Evolutionary conservation across 2,888 invertebrate species (phyloP).

Genomic region (Andrena dorsata): DNA sequence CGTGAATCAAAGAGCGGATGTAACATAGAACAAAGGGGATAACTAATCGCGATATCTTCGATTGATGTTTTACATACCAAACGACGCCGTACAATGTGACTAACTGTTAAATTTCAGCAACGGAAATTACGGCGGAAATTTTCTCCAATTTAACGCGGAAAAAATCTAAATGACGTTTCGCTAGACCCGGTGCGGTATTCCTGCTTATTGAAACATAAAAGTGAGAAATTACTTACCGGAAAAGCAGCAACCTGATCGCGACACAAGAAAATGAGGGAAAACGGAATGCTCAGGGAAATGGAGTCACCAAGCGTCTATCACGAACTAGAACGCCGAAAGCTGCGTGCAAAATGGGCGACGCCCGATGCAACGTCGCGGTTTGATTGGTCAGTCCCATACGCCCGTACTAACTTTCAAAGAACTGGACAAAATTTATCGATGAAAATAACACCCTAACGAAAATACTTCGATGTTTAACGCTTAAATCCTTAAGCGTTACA

Average conservation of each 20-base stretch:
- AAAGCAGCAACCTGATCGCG: slow-evolving; percentile 27
- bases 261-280: slow-evolving; percentile 50
- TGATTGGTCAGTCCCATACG: slow-evolving; percentile 23
- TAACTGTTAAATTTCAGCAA: slow-evolving; percentile 24
- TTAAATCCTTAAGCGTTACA: slow-evolving; percentile 36
- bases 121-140: slow-evolving; percentile 1
- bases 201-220: not conserved
- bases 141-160: not conserved
- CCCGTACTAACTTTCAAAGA: not conserved
- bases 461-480: not conserved
- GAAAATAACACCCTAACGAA: not conserved
- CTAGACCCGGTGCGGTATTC: not conserved
- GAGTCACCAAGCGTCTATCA: slow-evolving; percentile 63
- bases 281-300: slow-evolving; percentile 59
- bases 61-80: slow-evolving; percentile 32
- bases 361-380: not conserved
- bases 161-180: not conserved
- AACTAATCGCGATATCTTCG: not conserved
- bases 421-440: not conserved
- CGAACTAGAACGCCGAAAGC: slow-evolving; percentile 35
- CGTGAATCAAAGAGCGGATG: not conserved
- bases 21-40: not conserved
- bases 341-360: slow-evolving; percentile 44
- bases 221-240: slow-evolving; percentile 40
- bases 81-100: slow-evolving; percentile 61